These are phyloP conservation scores for Salminus brasiliensis DNA, from an alignment of 2,113 vertebrate species.

Conservation along the genomic window DNA sequence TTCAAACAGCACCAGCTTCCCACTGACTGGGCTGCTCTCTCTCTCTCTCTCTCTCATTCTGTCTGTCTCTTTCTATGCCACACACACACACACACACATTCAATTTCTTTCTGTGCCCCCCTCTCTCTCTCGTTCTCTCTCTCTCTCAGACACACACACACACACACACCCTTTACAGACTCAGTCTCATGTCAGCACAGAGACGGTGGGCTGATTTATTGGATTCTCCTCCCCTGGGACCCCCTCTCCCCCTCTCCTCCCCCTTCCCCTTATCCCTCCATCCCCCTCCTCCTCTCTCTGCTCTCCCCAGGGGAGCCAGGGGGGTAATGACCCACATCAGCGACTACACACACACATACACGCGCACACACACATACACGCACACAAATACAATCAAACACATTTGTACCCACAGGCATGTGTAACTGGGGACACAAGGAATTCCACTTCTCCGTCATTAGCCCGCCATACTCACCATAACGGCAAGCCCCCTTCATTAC, in stretches of 20 bases:
- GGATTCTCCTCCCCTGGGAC: constrained; percentile 70
- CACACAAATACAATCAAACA: constrained; percentile 65
- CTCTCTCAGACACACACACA: not conserved
- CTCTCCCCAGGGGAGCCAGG: constrained; percentile 65
- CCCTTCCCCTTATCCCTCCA: constrained; percentile 54
- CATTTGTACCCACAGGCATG: constrained; percentile 69
- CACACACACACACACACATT: not conserved
- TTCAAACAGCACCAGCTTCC: not conserved
- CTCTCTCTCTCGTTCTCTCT: not conserved
- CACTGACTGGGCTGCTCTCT: not conserved
- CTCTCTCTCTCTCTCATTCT: constrained; percentile 1
- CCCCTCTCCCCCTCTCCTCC: constrained; percentile 22
- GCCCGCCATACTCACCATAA: not conserved
- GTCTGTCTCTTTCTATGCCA: not conserved
- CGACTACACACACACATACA: constrained; percentile 53
- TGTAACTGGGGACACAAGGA: constrained; percentile 66
- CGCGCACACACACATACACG: constrained; percentile 39
- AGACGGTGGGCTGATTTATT: constrained; percentile 78
- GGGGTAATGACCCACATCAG: constrained; percentile 82
- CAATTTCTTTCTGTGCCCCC: constrained; percentile 6
- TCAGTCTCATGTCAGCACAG: constrained; percentile 70
- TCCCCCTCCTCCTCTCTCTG: constrained; percentile 64
- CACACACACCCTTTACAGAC: not conserved
- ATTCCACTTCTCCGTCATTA: constrained; percentile 59
- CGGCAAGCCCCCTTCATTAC: constrained; percentile 4